Evolutionary conservation across 1,140 invertebrate genomes (phyloP), one percentile per base, ranked within the genome.

Genomic region (Goniozus legneri): DNA sequence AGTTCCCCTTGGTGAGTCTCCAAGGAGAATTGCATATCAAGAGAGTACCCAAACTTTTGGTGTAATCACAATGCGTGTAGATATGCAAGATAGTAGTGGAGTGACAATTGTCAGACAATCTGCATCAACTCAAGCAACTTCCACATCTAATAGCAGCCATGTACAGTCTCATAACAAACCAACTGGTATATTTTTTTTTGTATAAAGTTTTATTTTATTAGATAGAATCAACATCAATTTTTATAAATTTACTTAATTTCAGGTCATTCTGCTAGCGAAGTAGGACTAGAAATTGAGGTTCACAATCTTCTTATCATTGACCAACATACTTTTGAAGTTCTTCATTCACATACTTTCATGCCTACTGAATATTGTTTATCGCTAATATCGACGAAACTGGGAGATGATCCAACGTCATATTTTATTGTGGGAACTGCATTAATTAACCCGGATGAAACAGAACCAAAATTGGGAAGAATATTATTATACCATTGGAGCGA

Each of bases 241-340:
- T n/a, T n/a, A n/a, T n/a, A n/a, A n/a, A n/a, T n/a, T n/a, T n/a
- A n/a, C n/a, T n/a, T n/a, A n/a, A n/a, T n/a, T n/a, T n/a, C n/a
- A n/a, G n/a, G 63, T 47, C 77, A 54, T 54, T 66, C 77, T 2
- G 67, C 79, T 7, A 73, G 77, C 3, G 85, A 87, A 55, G 82
- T 82, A 54, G 87, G 88, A 0, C 84, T 89, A 69, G 94, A 97
- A 76, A 81, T 95, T 12, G 95, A 98, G 76, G 83, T 95, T 10
- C 87, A 96, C 69, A 96, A 91, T 75, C 79, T 98, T 27, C 79
- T 98, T 3, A 81, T 98, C 20, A 86, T 98, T 47, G 93, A 98
- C 79, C 94, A 98, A 64, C 93, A 97, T 68, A 98, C 96, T 0
- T 97, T 97, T 71, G 93, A 96, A 80, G 89, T 95, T 14, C 74